Conservation (phyloP, 2,113 vertebrate genomes). For the Haliaeetus leucogaster region DNA sequence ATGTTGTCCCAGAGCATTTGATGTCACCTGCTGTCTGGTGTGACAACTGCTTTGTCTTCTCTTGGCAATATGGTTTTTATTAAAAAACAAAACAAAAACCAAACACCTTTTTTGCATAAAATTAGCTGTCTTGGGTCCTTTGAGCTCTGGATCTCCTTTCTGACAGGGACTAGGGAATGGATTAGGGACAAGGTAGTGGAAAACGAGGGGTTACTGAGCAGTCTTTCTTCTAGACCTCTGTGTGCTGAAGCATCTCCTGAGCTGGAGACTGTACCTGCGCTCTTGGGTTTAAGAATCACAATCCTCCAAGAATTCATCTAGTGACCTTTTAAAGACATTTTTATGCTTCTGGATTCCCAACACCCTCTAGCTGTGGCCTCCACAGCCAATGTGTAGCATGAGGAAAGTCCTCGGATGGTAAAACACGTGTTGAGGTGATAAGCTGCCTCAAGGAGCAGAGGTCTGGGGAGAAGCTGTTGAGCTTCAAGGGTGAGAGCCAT, state of each 20-base stretch:
- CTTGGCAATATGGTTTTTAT: background rate
- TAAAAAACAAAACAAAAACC: background rate
- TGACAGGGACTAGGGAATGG: background rate
- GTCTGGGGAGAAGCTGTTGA: background rate
- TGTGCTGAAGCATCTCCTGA: background rate
- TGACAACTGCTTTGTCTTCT: background rate
- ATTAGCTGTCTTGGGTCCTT: background rate
- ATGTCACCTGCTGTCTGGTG: background rate
- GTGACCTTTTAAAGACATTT: background rate
- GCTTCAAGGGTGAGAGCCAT: background rate
- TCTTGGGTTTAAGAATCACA: no score
- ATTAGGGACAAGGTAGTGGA: background rate
- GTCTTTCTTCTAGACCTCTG: background rate
- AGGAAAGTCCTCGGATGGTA: background rate
- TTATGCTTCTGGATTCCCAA: background rate
- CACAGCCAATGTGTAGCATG: rapidly evolving
- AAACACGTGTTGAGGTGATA: background rate
- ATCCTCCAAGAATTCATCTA: no score
- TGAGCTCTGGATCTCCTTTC: background rate
- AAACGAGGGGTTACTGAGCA: background rate
- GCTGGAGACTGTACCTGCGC: background rate
- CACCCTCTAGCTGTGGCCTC: background rate
- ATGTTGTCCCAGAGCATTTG: no score
- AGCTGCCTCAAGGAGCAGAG: background rate
- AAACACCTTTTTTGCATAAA: background rate